A percentile compares a stretch with the other conserved stretches of the same genome.
phyloP scores from a whole-genome alignment of 2,797 vertebrate species.

The Amblyraja radiata region DNA sequence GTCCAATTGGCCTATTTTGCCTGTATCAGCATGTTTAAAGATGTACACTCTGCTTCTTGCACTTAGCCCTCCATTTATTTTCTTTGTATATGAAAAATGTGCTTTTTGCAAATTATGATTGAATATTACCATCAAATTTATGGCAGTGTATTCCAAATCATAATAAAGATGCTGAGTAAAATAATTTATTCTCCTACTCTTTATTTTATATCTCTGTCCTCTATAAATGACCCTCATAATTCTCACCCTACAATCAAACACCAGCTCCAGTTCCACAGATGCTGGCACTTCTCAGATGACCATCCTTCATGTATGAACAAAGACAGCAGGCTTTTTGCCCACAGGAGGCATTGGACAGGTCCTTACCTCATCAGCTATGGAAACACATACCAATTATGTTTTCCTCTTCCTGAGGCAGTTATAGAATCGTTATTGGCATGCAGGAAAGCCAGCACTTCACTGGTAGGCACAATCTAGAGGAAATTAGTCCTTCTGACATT shows the following conservation, averaged over 20 bases:
- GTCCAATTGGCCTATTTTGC: not conserved
- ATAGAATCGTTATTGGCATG: not conserved
- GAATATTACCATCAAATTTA: not conserved
- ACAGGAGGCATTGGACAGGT: not conserved
- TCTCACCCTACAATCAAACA: not conserved
- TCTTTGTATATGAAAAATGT: not conserved
- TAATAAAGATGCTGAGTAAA: not conserved
- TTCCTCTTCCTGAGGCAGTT: not conserved
- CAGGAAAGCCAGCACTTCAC: not conserved
- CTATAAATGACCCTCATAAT: not conserved
- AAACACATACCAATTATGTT: not conserved
- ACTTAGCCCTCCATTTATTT: not conserved
- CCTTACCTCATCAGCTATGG: not conserved
- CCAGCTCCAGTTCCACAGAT: not conserved
- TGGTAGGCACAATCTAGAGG: not conserved
- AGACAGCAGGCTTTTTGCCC: not conserved
- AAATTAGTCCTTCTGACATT: no score
- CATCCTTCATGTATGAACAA: not conserved
- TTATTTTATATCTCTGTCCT: not conserved
- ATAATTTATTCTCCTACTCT: not conserved
- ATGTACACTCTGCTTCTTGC: not conserved
- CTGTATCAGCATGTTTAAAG: not conserved
- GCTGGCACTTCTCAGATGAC: not conserved
- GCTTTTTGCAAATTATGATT: not conserved
- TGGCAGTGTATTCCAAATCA: not conserved